phyloP scores from a whole-genome alignment of 2,888 invertebrate species.

The Sphaeridia pumilis region DNA sequence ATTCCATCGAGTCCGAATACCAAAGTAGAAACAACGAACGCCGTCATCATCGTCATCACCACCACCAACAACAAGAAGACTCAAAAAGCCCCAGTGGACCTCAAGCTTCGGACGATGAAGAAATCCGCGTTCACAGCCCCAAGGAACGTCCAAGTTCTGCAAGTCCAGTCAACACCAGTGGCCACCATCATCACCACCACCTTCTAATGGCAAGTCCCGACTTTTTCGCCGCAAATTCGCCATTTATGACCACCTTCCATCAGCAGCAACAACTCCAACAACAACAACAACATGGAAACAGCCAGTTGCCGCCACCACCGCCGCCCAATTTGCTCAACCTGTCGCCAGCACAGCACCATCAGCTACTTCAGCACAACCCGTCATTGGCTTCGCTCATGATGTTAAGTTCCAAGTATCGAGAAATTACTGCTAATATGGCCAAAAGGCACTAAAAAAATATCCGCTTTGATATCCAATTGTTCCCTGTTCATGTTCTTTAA shows the following conservation, averaged over 20 bases:
- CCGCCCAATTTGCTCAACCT: conserved; percentile 9
- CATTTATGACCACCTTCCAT: neutral
- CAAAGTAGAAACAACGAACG: neutral
- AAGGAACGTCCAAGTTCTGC: neutral
- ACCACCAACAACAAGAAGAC: neutral
- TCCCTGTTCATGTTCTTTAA: no score
- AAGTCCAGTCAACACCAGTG: neutral
- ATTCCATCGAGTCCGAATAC: neutral
- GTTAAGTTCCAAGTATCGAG: conserved; percentile 31
- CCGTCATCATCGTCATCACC: neutral
- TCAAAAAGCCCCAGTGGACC: conserved; percentile 1
- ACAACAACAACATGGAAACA: neutral
- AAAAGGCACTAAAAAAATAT: conserved; percentile 11
- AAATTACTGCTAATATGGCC: conserved; percentile 27
- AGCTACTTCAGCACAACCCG: conserved; percentile 30
- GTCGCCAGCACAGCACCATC: conserved; percentile 15
- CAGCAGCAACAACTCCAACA: conserved; percentile 2
- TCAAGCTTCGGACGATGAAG: no score
- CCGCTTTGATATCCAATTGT: no score
- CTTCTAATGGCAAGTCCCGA: neutral
- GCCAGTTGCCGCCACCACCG: no score
- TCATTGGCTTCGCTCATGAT: conserved; percentile 28
- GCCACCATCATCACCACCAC: no score
- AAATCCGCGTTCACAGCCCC: neutral
- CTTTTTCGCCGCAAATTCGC: no score